phyloP scores from a whole-genome alignment of 1,140 invertebrate species.

The Hylaeus anthracinus region DNA sequence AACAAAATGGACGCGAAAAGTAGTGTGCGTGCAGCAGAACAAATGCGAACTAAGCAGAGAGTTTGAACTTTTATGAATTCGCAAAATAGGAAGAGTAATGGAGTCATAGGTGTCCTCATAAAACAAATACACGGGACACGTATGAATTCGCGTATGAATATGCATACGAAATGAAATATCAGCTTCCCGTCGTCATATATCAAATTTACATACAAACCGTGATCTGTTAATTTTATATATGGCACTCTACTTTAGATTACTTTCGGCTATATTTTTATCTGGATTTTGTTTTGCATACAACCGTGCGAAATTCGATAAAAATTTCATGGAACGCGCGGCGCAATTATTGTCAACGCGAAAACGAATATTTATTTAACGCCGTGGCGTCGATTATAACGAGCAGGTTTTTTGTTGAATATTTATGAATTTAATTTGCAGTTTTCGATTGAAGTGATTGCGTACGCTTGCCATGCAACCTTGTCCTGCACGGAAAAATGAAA shows the following conservation, averaged over 20 bases:
- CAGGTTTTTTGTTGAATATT: constrained; percentile 40
- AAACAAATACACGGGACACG: constrained; percentile 24
- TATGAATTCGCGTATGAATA: constrained; percentile 41
- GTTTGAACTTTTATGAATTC: constrained; percentile 8
- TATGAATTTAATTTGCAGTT: constrained; percentile 26
- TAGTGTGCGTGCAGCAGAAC: not conserved
- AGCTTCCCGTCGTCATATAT: constrained; percentile 34
- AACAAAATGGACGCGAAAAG: not conserved
- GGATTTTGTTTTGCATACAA: constrained; percentile 5
- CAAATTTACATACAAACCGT: constrained; percentile 46
- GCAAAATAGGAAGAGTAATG: constrained; percentile 30
- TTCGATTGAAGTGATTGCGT: constrained; percentile 19
- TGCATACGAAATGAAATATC: constrained; percentile 41
- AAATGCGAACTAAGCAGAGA: not conserved
- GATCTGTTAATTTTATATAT: constrained; percentile 50
- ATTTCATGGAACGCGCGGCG: not conserved
- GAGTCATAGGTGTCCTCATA: not conserved
- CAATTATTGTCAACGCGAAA: constrained; percentile 33
- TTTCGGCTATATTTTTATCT: constrained; percentile 12
- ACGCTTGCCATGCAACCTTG: not conserved
- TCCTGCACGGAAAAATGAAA: not conserved
- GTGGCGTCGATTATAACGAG: constrained; percentile 13
- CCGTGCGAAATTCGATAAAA: not conserved
- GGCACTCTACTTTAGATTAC: constrained; percentile 34
- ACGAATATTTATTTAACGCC: constrained; percentile 31